These are phyloP conservation scores for Diarsia brunnea DNA, from an alignment of 2,888 invertebrate species.

Conservation along the genomic window DNA sequence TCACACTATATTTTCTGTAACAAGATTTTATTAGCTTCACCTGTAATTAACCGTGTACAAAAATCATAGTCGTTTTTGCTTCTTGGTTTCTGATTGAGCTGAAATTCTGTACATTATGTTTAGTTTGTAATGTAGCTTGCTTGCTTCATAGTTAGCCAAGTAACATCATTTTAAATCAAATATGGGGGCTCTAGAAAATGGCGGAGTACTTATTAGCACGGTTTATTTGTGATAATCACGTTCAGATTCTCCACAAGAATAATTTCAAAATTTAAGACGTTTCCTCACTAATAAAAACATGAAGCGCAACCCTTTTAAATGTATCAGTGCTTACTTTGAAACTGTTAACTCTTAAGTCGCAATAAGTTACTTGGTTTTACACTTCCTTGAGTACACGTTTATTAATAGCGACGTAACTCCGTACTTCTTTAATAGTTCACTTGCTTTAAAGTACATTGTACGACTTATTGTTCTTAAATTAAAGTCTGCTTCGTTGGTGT, in stretches of 20 bases:
- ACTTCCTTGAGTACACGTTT: constrained; percentile 24
- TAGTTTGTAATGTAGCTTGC: too few species aligned
- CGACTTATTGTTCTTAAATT: not conserved
- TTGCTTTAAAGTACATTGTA: constrained; percentile 3
- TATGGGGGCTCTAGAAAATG: too few species aligned
- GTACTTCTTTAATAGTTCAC: constrained; percentile 20
- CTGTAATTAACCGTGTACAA: too few species aligned
- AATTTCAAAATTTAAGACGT: not conserved
- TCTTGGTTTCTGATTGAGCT: too few species aligned
- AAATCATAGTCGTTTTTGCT: too few species aligned
- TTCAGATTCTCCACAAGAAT: not conserved
- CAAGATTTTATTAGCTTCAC: too few species aligned
- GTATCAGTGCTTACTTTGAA: constrained; percentile 12
- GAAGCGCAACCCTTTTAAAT: constrained; percentile 16
- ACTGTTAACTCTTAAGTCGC: constrained; percentile 1
- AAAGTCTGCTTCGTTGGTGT: too few species aligned
- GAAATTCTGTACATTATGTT: too few species aligned
- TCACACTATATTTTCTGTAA: too few species aligned
- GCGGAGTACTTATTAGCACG: not conserved
- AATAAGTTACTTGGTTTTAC: not conserved
- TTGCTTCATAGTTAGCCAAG: too few species aligned
- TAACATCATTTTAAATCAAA: too few species aligned
- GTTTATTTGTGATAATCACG: not conserved
- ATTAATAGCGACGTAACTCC: constrained; percentile 18
- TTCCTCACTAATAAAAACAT: not conserved